Evolutionary conservation across 30 jellyfish, hydroid and myxozoan species (phyloP).

Genomic region (Cassiopea andromeda): DNA sequence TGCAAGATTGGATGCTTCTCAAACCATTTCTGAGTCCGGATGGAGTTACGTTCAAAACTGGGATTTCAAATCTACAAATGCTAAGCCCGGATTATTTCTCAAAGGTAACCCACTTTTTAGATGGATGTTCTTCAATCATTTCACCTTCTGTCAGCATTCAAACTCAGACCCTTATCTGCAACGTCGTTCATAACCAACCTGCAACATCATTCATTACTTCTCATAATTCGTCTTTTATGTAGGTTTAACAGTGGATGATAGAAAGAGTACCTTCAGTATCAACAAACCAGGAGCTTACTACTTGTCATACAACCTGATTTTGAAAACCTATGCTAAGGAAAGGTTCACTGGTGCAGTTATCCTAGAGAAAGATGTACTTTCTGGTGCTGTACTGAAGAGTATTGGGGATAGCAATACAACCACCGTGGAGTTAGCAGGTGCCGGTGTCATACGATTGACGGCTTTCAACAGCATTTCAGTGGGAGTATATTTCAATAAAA

Average conservation of each 20-base stretch:
- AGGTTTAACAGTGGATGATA: conserved; percentile 29
- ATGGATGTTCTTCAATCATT: neutral
- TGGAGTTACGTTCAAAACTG: conserved; percentile 35
- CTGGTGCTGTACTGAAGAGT: conserved; percentile 32
- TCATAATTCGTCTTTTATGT: neutral
- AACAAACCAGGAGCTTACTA: conserved; percentile 51
- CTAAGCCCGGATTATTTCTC: conserved; percentile 55
- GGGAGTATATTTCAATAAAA: neutral
- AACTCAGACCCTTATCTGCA: no score
- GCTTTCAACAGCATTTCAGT: conserved; percentile 44
- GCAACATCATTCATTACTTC: neutral
- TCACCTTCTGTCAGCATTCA: no score
- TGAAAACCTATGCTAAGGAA: conserved; percentile 7
- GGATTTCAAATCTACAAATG: conserved; percentile 9
- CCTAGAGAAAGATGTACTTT: conserved; percentile 12
- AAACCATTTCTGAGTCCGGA: conserved; percentile 3
- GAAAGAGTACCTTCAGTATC: neutral
- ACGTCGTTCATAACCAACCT: neutral
- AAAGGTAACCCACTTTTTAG: conserved; percentile 19
- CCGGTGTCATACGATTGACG: conserved; percentile 48
- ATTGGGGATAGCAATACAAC: conserved; percentile 11
- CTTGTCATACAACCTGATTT: conserved; percentile 41
- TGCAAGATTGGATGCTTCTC: conserved; percentile 22
- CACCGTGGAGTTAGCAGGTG: conserved; percentile 22
- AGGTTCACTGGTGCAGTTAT: conserved; percentile 29